Evolutionary conservation across 2,797 vertebrate species (phyloP).

Genomic region (Gymnodraco acuticeps): DNA sequence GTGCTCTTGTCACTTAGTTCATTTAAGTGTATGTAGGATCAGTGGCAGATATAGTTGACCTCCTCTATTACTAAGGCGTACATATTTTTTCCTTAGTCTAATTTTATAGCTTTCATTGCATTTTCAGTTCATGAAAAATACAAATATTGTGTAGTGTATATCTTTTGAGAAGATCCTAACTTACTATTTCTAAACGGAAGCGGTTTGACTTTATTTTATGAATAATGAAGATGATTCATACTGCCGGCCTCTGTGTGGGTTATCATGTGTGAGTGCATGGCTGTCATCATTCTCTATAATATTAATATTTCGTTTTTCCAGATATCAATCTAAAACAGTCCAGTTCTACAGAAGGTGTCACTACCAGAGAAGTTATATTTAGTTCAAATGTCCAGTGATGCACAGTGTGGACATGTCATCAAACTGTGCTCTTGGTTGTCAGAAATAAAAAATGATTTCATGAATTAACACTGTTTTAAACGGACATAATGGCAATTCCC

Average conservation of each 20-base stretch:
- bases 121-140: neutral
- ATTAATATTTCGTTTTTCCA: neutral
- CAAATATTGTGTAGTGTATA: neutral
- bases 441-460: conserved; percentile 56
- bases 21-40: neutral
- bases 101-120: neutral
- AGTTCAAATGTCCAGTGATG: conserved; percentile 36
- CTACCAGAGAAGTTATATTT: neutral
- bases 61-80: neutral
- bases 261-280: neutral
- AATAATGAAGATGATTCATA: neutral
- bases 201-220: neutral
- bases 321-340: neutral
- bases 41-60: neutral
- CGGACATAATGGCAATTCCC: neutral
- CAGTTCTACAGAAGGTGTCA: neutral
- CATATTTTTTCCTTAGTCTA: neutral
- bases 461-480: conserved; percentile 23
- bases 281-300: neutral
- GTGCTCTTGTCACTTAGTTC: neutral
- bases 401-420: conserved; percentile 40
- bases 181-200: neutral
- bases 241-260: neutral
- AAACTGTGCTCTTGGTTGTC: conserved; percentile 38
- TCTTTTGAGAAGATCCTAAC: neutral